phyloP scores from a whole-genome alignment of 2,113 vertebrate genomes.

The Ranitomeya imitator region DNA sequence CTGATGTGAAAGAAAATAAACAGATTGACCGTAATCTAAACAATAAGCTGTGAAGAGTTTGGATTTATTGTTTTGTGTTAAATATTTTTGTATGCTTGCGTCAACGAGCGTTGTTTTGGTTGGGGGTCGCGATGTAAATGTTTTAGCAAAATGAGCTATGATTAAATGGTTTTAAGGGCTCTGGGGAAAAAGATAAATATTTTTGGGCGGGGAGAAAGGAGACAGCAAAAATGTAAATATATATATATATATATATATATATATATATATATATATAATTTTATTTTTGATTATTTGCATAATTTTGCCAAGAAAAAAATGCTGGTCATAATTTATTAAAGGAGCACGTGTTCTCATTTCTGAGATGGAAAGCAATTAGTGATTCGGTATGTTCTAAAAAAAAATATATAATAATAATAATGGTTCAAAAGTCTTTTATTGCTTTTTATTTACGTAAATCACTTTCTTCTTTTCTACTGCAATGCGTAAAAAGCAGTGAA shows the following conservation, averaged over 20 bases:
- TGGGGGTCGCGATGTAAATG: background rate
- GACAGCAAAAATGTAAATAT: background rate
- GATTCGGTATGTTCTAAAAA: background rate
- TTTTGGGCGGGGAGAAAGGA: background rate
- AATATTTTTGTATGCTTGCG: conserved; percentile 14
- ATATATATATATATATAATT: too few species aligned
- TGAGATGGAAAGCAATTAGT: background rate
- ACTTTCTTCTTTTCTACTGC: too few species aligned
- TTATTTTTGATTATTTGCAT: too few species aligned
- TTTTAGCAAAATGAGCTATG: background rate
- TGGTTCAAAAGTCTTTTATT: background rate
- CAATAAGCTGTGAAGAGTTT: conserved; percentile 28
- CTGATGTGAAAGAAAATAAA: conserved; percentile 43
- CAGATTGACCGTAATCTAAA: conserved; percentile 45
- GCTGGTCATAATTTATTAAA: background rate
- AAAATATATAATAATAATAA: background rate
- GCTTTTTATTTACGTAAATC: too few species aligned
- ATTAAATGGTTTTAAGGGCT: background rate
- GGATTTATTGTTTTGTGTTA: conserved; percentile 1
- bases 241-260: background rate
- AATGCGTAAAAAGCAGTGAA: too few species aligned
- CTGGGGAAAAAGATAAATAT: background rate
- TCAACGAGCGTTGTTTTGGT: background rate
- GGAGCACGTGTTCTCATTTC: background rate
- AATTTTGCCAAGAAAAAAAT: background rate